These are phyloP conservation scores for Eupithecia dodoneata DNA, from an alignment of 2,888 invertebrate species.

Conservation along the genomic window DNA sequence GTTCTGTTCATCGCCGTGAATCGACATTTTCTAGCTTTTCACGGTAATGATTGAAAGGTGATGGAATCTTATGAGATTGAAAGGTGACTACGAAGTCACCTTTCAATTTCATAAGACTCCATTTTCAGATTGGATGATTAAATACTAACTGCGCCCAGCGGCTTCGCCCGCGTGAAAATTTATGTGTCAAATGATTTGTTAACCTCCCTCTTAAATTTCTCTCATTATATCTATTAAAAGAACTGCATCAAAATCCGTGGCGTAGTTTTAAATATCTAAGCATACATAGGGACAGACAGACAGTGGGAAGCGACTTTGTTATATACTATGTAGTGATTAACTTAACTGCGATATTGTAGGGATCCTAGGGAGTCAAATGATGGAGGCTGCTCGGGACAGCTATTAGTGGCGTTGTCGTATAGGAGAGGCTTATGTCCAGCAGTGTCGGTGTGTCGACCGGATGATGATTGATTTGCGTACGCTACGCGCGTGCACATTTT, in stretches of 20 bases:
- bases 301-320: too few species aligned
- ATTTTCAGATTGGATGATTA: background rate
- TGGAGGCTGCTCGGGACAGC: background rate
- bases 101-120: background rate
- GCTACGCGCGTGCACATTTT: background rate
- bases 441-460: background rate
- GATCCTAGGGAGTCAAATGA: background rate
- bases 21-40: slow-evolving; percentile 9
- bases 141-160: background rate
- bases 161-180: too few species aligned
- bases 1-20: background rate
- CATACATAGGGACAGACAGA: too few species aligned
- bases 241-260: too few species aligned
- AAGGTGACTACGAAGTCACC: background rate
- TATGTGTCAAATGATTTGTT: too few species aligned
- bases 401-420: too few species aligned
- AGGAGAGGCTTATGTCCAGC: too few species aligned
- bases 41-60: background rate
- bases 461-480: background rate
- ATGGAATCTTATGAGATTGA: too few species aligned
- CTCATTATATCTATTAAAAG: too few species aligned
- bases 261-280: too few species aligned
- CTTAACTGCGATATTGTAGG: background rate
- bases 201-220: too few species aligned
- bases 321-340: too few species aligned